A percentile compares a stretch with the other conserved stretches of the same genome.
These are phyloP conservation scores for Macrosteles quadrilineatus DNA, from an alignment of 1,140 invertebrate genomes.

Conservation along the genomic window DNA sequence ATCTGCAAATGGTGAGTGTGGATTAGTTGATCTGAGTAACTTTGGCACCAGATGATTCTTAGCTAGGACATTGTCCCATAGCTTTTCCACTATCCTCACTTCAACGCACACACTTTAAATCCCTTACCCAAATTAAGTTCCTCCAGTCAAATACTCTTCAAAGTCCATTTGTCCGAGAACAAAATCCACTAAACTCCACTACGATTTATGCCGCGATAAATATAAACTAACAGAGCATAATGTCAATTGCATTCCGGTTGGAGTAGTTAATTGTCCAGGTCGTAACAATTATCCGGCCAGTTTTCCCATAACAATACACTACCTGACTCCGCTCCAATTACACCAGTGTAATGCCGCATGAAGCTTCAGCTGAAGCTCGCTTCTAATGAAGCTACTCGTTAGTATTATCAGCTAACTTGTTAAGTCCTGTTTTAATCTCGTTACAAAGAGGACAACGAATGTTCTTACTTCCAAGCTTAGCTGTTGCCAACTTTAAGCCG, in stretches of 20 bases:
- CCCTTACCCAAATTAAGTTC: too few relatives aligned
- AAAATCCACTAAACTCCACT: too few relatives aligned
- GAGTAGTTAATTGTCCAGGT: background rate
- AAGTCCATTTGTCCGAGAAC: too few relatives aligned
- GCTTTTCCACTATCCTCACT: too few relatives aligned
- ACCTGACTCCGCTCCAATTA: background rate
- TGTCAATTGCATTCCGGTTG: background rate
- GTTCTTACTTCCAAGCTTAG: background rate
- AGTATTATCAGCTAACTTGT: constrained; percentile 11
- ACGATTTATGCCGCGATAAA: too few relatives aligned
- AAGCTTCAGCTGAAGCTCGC: too few relatives aligned
- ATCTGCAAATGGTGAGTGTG: too few relatives aligned
- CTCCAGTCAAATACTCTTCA: too few relatives aligned
- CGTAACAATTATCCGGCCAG: background rate
- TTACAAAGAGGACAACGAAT: constrained; percentile 8
- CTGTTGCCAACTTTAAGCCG: background rate
- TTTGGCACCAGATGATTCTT: too few relatives aligned
- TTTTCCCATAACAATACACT: background rate
- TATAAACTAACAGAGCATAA: background rate
- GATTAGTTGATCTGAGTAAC: too few relatives aligned
- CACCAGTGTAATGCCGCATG: background rate
- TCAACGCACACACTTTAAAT: too few relatives aligned
- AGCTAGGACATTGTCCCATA: too few relatives aligned
- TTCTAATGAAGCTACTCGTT: constrained; percentile 5
- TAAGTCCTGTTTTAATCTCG: constrained; percentile 2